phyloP scores from a whole-genome alignment of 2,888 invertebrate genomes.

The Drosophila gaucha region DNA sequence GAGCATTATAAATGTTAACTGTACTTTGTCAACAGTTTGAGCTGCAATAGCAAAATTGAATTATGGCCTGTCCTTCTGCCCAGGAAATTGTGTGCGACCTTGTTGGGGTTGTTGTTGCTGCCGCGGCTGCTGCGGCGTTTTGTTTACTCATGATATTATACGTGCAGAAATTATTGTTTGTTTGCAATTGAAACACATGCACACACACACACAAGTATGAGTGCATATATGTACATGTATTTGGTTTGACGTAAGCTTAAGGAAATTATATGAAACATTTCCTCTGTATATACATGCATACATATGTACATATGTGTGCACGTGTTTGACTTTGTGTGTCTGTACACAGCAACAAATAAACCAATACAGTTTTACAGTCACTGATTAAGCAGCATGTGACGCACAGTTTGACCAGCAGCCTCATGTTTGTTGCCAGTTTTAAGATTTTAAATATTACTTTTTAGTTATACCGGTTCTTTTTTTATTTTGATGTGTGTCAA shows the following conservation, averaged over 20 bases:
- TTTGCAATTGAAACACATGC: too few species aligned
- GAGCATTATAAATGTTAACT: constrained; percentile 26
- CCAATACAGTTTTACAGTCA: constrained; percentile 25
- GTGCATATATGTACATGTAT: neutral
- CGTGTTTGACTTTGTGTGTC: neutral
- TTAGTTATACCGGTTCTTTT: neutral
- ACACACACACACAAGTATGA: neutral
- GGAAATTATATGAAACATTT: constrained; percentile 28
- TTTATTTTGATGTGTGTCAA: neutral
- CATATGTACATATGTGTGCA: neutral
- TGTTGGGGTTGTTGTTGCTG: constrained; percentile 46
- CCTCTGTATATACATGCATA: neutral
- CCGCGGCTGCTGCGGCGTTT: constrained; percentile 18
- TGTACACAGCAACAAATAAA: constrained; percentile 6
- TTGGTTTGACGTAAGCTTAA: constrained; percentile 58
- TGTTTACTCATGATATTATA: constrained; percentile 63
- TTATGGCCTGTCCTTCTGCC: constrained; percentile 25
- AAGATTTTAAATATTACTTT: constrained; percentile 6
- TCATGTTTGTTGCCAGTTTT: neutral
- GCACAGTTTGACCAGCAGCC: constrained; percentile 6
- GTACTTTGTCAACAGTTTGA: constrained; percentile 46
- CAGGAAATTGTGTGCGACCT: constrained; percentile 34
- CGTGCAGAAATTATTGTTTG: constrained; percentile 34
- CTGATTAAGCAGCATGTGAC: constrained; percentile 14
- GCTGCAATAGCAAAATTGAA: constrained; percentile 25